phyloP scores from a whole-genome alignment of 2,888 invertebrate species.

The Tanypteryx hageni region DNA sequence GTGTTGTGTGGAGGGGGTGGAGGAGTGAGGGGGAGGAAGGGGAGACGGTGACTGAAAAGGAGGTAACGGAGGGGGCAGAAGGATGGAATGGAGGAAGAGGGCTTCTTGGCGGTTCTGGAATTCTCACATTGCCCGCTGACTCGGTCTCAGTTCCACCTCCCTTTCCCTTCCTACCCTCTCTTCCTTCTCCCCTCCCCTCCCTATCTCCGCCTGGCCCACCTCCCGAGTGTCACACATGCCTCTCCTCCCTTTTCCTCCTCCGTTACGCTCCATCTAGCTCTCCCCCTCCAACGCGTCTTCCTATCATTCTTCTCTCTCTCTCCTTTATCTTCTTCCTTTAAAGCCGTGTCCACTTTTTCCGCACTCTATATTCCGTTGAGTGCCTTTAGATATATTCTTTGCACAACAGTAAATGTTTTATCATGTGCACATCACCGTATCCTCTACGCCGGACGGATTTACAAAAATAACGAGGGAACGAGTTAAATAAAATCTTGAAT shows the following conservation, averaged over 20 bases:
- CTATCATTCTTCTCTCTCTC: neutral
- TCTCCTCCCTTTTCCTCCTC: neutral
- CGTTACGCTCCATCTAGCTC: neutral
- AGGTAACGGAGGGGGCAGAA: no score
- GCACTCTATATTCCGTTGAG: neutral
- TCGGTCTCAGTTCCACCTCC: neutral
- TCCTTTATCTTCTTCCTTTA: neutral
- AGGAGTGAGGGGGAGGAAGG: no score
- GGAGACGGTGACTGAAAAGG: no score
- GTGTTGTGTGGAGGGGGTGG: no score
- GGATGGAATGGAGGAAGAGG: neutral
- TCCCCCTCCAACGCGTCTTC: neutral
- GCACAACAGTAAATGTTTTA: no score
- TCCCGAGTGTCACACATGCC: conserved; percentile 29
- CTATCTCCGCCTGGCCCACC: neutral
- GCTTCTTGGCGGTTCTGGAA: neutral
- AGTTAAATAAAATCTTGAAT: no score
- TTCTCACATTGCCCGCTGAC: conserved; percentile 19
- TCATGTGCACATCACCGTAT: no score
- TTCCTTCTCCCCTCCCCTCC: neutral
- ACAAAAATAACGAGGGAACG: no score
- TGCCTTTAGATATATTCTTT: no score
- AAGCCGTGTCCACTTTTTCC: neutral
- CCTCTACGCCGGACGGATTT: no score
- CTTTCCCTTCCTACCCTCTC: neutral